These are phyloP conservation scores for Pollenia angustigena DNA, from an alignment of 2,888 invertebrate genomes.

Conservation along the genomic window DNA sequence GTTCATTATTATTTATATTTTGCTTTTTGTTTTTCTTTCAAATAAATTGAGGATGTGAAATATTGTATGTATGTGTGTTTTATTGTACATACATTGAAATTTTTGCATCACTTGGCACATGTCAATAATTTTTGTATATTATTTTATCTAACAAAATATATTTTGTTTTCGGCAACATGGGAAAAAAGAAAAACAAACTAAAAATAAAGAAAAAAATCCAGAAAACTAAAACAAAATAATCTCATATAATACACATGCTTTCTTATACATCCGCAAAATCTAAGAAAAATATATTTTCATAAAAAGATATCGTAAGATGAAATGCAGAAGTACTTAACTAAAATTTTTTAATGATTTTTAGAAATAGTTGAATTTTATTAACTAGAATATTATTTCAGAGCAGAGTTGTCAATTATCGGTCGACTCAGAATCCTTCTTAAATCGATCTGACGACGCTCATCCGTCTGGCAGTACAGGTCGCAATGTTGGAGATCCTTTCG, in stretches of 20 bases:
- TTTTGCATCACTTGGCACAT: slow-evolving; percentile 43
- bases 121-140: slow-evolving; percentile 45
- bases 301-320: no score
- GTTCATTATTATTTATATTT: slow-evolving; percentile 18
- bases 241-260: slow-evolving; percentile 32
- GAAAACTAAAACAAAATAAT: slow-evolving; percentile 27
- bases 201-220: neutral
- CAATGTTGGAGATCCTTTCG: no score
- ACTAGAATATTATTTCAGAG: no score
- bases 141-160: slow-evolving; percentile 30
- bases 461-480: no score
- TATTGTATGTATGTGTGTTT: neutral
- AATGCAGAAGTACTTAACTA: no score
- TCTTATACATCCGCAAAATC: slow-evolving; percentile 36
- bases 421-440: no score
- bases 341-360: no score
- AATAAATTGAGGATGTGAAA: neutral
- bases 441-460: no score
- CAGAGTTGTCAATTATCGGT: no score
- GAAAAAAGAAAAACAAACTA: slow-evolving; percentile 38
- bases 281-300: neutral
- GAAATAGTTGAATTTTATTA: no score
- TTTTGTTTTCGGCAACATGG: slow-evolving; percentile 14
- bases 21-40: neutral
- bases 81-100: neutral